Percentiles rank a stretch among this genome's conserved stretches.
Conservation (phyloP, 2,113 vertebrate genomes). For the Noturus placidus region DNA sequence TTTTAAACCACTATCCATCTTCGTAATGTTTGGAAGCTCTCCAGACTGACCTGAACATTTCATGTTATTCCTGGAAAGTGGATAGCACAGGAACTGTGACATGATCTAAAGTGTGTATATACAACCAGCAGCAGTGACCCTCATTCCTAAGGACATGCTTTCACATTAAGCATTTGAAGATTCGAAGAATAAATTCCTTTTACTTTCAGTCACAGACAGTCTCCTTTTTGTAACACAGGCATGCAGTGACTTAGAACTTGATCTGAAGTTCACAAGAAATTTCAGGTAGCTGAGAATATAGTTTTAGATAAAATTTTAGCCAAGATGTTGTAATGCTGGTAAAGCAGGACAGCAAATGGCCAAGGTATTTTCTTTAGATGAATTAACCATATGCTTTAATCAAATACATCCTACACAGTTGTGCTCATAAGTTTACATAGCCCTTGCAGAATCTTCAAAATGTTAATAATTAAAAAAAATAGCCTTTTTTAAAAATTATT, state of each 20-base stretch:
- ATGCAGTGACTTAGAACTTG: background rate
- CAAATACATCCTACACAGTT: background rate
- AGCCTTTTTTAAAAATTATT: too few species aligned
- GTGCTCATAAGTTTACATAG: too few species aligned
- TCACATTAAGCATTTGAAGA: background rate
- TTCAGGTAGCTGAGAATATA: background rate
- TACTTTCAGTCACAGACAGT: background rate
- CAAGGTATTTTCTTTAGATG: background rate
- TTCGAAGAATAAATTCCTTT: background rate
- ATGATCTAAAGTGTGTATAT: constrained; percentile 12
- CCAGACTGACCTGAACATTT: background rate
- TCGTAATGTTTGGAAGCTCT: background rate
- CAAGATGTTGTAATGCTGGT: background rate
- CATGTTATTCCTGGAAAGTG: background rate
- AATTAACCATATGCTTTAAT: background rate
- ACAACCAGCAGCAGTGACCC: background rate
- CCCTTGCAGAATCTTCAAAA: too few species aligned
- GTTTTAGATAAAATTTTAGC: background rate
- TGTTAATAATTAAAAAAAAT: too few species aligned
- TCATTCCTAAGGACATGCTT: background rate
- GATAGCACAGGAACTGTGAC: background rate
- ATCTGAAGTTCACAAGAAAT: background rate
- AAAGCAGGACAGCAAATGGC: background rate
- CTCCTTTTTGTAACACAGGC: background rate
- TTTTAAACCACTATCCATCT: background rate